Percentiles rank a stretch among this genome's conserved stretches.
Evolutionary conservation across 2,113 vertebrate genomes (phyloP).

Genomic region (Syngnathoides biaculeatus): DNA sequence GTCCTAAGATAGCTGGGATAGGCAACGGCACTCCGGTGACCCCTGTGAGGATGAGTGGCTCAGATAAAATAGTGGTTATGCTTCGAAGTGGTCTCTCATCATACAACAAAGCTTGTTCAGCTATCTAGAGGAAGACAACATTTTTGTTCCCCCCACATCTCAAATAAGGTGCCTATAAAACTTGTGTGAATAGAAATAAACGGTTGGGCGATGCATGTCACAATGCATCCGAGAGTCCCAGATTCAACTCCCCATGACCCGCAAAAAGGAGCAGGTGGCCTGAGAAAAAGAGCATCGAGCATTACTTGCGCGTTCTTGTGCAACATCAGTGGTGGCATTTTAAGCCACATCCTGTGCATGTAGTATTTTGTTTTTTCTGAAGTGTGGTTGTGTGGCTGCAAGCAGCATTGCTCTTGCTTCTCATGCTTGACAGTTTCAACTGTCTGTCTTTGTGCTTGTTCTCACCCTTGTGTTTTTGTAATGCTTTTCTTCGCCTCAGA

Average conservation of each 20-base stretch:
- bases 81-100: neutral
- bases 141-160: too few species aligned
- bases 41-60: too few species aligned
- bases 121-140: neutral
- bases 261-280: neutral
- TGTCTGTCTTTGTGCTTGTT: neutral
- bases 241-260: neutral
- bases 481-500: neutral
- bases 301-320: neutral
- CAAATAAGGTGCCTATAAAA: neutral
- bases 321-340: neutral
- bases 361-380: neutral
- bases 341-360: slow-evolving; percentile 1
- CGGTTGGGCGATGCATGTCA: neutral
- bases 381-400: neutral
- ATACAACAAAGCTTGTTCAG: neutral
- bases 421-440: neutral
- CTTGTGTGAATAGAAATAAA: neutral
- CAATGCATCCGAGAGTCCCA: neutral
- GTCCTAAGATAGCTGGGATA: too few species aligned
- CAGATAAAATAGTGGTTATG: neutral
- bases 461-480: neutral
- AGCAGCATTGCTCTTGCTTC: neutral
- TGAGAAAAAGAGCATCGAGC: neutral
- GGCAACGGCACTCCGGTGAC: too few species aligned